phyloP scores from a whole-genome alignment of 1,140 invertebrate species.

The Drosophila nebulosa region DNA sequence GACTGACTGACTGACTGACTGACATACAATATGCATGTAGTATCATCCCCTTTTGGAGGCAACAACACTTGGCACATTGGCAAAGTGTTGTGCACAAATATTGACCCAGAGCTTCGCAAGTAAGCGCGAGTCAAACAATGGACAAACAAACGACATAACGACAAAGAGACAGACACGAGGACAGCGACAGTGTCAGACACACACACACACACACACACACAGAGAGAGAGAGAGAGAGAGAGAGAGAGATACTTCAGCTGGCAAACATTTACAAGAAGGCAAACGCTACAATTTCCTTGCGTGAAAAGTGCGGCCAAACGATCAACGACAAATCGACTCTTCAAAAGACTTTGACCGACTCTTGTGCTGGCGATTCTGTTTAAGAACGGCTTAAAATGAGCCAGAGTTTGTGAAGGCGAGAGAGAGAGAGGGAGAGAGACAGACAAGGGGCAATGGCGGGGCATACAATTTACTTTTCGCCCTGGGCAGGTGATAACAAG shows the following conservation, averaged over 20 bases:
- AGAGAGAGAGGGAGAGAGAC: background rate
- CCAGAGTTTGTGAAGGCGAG: too few relatives aligned
- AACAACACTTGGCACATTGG: constrained; percentile 72
- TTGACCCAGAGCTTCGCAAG: constrained; percentile 74
- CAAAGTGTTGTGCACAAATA: constrained; percentile 75
- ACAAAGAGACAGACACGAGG: background rate
- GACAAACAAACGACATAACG: constrained; percentile 47
- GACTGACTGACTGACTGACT: background rate
- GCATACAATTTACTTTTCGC: background rate
- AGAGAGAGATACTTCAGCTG: background rate
- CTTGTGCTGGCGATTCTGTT: constrained; percentile 44
- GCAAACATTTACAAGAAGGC: constrained; percentile 1
- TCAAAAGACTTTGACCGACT: background rate
- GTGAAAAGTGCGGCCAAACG: constrained; percentile 45
- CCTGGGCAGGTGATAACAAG: constrained; percentile 62
- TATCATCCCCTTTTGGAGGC: background rate
- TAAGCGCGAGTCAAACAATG: constrained; percentile 76
- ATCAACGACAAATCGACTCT: constrained; percentile 8
- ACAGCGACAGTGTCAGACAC: too few relatives aligned
- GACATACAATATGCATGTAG: background rate
- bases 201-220: constrained; percentile 38
- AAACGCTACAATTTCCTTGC: constrained; percentile 38
- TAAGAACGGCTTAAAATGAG: constrained; percentile 59
- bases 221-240: background rate
- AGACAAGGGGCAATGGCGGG: background rate